Base-by-base conservation (phyloP, 2,888 invertebrate genomes). In the Rhingia rostrata region DNA sequence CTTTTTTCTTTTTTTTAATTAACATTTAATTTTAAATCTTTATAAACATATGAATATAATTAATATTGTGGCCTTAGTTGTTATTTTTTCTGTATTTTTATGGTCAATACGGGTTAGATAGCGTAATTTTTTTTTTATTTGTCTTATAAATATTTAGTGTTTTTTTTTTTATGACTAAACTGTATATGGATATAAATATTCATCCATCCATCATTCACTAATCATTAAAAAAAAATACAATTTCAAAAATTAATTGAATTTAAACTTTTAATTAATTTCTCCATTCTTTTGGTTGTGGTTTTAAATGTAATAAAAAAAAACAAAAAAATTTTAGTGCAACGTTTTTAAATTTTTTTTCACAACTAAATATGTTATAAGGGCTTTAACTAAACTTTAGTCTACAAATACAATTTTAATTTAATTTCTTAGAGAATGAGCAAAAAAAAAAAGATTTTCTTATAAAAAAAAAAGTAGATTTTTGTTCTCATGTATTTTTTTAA, bases 41-140 rank as follows among this genome's bases (percentile, higher is more conserved):
- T 32, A 32, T 47, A 6, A 30, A 51, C 22, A 39, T 43, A 47
- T 10, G 45, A 51, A 47, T 45, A 22, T 37, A 51, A 77, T 60
- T 72, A 75, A 66, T 84, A 79, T 81, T 75, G 45, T 79, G 49
- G 79, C 51, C 74, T 83, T 79, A 83, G 73, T 49, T 72, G 72
- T 79, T 72, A 84, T 47, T 73, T 83, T 77, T 39, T 66, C n/a
- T 63, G 51, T 10, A 9, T 32, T 60, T 70, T 66, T 70, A 74
- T 84, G 74, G 80, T 80, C 74, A 75, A 70, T 75, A 66, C 84
- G 84, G 84, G 75, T 47, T 80, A 80, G 43, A 56, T 49, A 51
- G 14, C n/a, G 6, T 49, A 45, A 33, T 35, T 66, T 63, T 67
- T 67, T 61, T 39, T 54, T 61, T 69, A 41, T 56, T 12, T 83